Conservation (phyloP, 2,888 invertebrate genomes). For the Thera britannica region DNA sequence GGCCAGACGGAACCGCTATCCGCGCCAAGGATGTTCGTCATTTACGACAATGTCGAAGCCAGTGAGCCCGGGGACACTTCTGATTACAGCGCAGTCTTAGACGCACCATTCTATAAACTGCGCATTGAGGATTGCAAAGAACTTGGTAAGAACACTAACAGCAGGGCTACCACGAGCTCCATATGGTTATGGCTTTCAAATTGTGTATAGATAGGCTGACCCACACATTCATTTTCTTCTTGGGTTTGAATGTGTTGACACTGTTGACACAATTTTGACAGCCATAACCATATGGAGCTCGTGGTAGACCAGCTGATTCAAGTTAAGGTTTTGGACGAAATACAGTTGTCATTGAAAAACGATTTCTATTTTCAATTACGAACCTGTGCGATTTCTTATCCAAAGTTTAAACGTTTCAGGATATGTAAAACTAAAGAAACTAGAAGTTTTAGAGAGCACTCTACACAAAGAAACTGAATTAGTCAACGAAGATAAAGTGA, state of each 20-base stretch:
- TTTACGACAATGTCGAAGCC: slow-evolving; percentile 90
- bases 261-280: no score
- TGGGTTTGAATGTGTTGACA: no score
- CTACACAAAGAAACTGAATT: slow-evolving; percentile 61
- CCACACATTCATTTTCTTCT: no score
- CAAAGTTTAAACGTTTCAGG: slow-evolving; percentile 69
- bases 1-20: slow-evolving; percentile 83
- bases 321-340: no score
- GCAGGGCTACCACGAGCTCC: no score
- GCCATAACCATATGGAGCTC: no score
- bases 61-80: slow-evolving; percentile 86
- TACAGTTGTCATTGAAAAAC: no score
- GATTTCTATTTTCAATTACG: no score
- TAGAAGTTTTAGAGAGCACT: slow-evolving; percentile 79
- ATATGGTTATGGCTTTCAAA: no score
- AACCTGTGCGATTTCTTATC: no score
- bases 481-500: slow-evolving; percentile 43
- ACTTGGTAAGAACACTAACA: slow-evolving; percentile 57
- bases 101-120: slow-evolving; percentile 87
- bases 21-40: slow-evolving; percentile 87
- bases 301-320: no score
- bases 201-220: no score
- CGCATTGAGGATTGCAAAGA: slow-evolving; percentile 83
- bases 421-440: slow-evolving; percentile 82
- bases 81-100: slow-evolving; percentile 84